Base-by-base conservation (phyloP, 2,888 invertebrate genomes). In the Agrochola macilenta region DNA sequence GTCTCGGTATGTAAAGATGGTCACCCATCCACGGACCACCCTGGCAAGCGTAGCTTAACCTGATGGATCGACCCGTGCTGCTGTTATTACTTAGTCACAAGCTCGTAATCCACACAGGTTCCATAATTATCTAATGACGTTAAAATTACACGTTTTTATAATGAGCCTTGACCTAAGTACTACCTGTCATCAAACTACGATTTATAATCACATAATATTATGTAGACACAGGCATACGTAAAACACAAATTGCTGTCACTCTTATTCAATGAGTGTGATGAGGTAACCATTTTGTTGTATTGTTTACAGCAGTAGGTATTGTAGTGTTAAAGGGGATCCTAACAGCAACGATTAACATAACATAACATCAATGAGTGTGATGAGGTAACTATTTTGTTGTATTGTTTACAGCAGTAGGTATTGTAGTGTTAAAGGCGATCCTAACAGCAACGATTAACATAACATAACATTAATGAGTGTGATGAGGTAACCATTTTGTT, bases 91-190 rank as follows among this genome's bases (percentile, higher is more conserved):
- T 35, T 35, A 35, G 35, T 3, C 35, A 4, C 35, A 3, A 35
- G 35, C 35, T 35, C 35, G 35, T 35, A 35, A 35, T 35, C 35
- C 35, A 35, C 35, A 35, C 35, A 26, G 35, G 23, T 64, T 64
- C 35, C 20, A 49, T 60, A 43, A 63, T 68, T 49, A 70, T 39
- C 30, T 66, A 85, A 75, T 71, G 58, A 82, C 35, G 43, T 1
- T 14, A 23, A 74, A 82, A 82, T 82, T 70, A 71, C 57, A 85
- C 12, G 70, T 35, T 75, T 35, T 26, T 60, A 52, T 85, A 75
- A 81, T 61, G 43, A 75, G 57, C 82, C 85, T 35, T 64, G 68
- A 57, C 49, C 30, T 82, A 74, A 82, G 69, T 74, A 86, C 20
- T 20, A 64, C 68, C 52, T 74, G 60, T 65, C 63, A 39, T 49